phyloP scores from a whole-genome alignment of 2,888 invertebrate species.

The Drosophila borborema region DNA sequence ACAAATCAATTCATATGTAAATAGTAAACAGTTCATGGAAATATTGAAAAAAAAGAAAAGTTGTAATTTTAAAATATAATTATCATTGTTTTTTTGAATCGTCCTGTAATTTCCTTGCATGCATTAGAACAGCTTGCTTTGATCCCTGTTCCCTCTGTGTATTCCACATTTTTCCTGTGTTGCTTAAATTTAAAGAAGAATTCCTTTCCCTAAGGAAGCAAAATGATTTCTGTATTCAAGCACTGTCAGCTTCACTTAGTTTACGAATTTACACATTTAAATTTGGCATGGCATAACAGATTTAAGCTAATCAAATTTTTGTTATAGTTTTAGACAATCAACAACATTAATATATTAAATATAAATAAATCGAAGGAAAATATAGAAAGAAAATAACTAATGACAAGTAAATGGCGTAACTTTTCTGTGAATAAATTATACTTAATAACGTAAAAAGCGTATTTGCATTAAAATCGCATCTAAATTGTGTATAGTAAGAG shows the following conservation, averaged over 20 bases:
- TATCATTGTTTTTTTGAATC: neutral
- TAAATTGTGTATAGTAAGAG: constrained; percentile 47
- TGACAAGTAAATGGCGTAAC: constrained; percentile 82
- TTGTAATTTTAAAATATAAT: constrained; percentile 2
- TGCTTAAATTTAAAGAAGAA: neutral
- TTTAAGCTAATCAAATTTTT: constrained; percentile 60
- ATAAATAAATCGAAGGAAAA: constrained; percentile 29
- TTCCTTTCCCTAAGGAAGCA: constrained; percentile 4
- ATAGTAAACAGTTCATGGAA: constrained; percentile 11
- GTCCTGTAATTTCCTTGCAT: neutral
- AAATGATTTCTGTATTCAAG: neutral
- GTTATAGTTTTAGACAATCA: constrained; percentile 82
- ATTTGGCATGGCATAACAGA: constrained; percentile 20
- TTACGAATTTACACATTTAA: constrained; percentile 39
- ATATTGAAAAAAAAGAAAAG: no score
- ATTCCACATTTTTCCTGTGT: constrained; percentile 2
- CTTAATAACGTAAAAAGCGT: constrained; percentile 57
- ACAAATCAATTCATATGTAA: constrained; percentile 9
- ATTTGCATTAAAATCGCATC: constrained; percentile 46
- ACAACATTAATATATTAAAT: constrained; percentile 48
- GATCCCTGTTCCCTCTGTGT: constrained; percentile 9
- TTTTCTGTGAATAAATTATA: constrained; percentile 80
- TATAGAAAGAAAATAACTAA: constrained; percentile 49
- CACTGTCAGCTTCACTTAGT: constrained; percentile 26
- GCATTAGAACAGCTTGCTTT: constrained; percentile 36